These are phyloP conservation scores for Ostrea edulis DNA, from an alignment of 1,140 invertebrate genomes.

Conservation along the genomic window DNA sequence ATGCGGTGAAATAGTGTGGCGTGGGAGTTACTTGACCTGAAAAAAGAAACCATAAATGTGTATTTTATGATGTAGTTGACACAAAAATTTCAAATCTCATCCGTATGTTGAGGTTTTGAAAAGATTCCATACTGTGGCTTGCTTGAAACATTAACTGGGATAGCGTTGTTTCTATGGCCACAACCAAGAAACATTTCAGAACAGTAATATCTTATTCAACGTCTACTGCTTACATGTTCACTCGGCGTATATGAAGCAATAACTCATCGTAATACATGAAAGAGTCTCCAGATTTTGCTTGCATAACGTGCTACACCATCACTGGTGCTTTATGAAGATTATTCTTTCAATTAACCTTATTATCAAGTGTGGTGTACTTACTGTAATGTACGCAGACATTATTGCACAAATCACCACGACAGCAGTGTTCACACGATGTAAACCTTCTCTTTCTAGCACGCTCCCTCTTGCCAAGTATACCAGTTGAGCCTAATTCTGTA, in stretches of 20 bases:
- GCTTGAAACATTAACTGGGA: too few relatives aligned
- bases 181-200: too few relatives aligned
- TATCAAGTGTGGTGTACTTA: neutral
- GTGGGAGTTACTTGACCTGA: neutral
- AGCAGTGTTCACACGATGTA: conserved; percentile 17
- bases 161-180: too few relatives aligned
- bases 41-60: neutral
- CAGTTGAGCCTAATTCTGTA: neutral
- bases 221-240: neutral
- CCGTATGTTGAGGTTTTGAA: too few relatives aligned
- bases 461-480: neutral
- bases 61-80: neutral
- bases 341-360: neutral
- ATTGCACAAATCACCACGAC: conserved; percentile 5
- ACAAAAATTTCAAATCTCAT: neutral
- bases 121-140: too few relatives aligned
- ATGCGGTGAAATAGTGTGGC: neutral
- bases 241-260: neutral
- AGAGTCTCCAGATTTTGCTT: neutral
- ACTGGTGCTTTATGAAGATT: neutral
- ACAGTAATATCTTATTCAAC: too few relatives aligned
- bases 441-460: neutral
- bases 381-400: neutral
- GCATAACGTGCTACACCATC: neutral
- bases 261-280: neutral